Evolutionary conservation across 2,797 vertebrate genomes (phyloP), one percentile per base, ranked within the genome.

Genomic region (Pteronotus mesoamericanus): DNA sequence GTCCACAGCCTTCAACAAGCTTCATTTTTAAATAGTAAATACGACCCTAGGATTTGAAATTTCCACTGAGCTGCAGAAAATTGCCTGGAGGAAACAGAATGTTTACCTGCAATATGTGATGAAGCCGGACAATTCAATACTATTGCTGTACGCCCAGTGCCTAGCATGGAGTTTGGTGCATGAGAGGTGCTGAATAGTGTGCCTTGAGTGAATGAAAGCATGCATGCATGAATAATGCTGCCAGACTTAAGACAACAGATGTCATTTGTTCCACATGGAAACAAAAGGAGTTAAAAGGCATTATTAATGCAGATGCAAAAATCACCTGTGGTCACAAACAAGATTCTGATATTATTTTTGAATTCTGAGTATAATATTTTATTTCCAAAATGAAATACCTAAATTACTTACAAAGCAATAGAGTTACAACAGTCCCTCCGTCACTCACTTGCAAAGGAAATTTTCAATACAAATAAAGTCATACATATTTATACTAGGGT

Each of bases 391-490:
- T 93, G 96, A 95, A 97, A 93, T 97, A 96, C 94, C 64, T 96
- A 93, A 97, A 93, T 97, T 85, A 96, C 95, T 96, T 98, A 89
- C 78, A 83, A 96, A 94, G 93, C 89, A 97, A 96, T 96, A 96
- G 94, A 93, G 95, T 96, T 95, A 93, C 90, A 97, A 96, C 84
- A 89, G 79, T 95, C 77, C 95, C 80, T 89, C 85, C 93, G 89
- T 97, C 77, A 66, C 87, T 97, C 64, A 68, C 96, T 97, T 95
- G 96, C 96, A 96, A 97, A 96, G 95, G 96, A 95, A 97, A 97
- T 96, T 98, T 98, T 97, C 97, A 98, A 97, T 98, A 98, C 97
- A 98, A 98, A 98, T 97, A 94, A 96, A 98, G 93, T 96, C 95
- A 97, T 87, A 19, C 4, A 86, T 93, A 88, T 96, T 46, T 86